Evolutionary conservation across 2,888 invertebrate genomes (phyloP).

Genomic region (Sceliomorpha sp.): DNA sequence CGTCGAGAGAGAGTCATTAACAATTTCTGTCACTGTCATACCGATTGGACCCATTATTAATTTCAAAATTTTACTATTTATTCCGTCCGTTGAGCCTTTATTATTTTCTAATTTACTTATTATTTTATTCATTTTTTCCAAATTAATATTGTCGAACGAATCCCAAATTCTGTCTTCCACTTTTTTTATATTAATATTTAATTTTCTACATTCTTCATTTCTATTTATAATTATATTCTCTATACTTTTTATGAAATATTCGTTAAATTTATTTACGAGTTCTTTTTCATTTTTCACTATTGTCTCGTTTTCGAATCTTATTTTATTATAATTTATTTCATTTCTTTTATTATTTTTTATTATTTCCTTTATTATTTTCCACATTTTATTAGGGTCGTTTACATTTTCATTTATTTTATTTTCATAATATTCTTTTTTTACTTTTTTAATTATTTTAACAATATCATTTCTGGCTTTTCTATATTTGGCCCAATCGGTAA

Average conservation of each 20-base stretch:
- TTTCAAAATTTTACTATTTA: constrained; percentile 9
- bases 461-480: constrained; percentile 9
- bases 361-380: constrained; percentile 1
- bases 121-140: constrained; percentile 6
- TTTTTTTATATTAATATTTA: too few relatives aligned
- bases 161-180: too few relatives aligned
- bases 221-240: constrained; percentile 6
- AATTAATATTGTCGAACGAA: background rate
- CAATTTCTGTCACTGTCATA: too few relatives aligned
- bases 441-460: constrained; percentile 3
- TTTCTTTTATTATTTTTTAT: constrained; percentile 3
- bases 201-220: too few relatives aligned
- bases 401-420: background rate
- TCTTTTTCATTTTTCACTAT: constrained; percentile 6
- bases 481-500: background rate
- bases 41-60: constrained; percentile 13
- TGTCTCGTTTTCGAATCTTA: constrained; percentile 2
- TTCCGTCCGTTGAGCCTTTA: constrained; percentile 9
- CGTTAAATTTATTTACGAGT: constrained; percentile 18
- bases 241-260: constrained; percentile 15
- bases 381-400: constrained; percentile 11
- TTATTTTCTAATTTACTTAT: constrained; percentile 9
- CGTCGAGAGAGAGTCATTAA: constrained; percentile 9
- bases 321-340: constrained; percentile 12
- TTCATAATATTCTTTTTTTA: constrained; percentile 14